These are phyloP conservation scores for Tychaedon coryphoeus DNA, from an alignment of 2,113 vertebrate genomes.

Conservation along the genomic window DNA sequence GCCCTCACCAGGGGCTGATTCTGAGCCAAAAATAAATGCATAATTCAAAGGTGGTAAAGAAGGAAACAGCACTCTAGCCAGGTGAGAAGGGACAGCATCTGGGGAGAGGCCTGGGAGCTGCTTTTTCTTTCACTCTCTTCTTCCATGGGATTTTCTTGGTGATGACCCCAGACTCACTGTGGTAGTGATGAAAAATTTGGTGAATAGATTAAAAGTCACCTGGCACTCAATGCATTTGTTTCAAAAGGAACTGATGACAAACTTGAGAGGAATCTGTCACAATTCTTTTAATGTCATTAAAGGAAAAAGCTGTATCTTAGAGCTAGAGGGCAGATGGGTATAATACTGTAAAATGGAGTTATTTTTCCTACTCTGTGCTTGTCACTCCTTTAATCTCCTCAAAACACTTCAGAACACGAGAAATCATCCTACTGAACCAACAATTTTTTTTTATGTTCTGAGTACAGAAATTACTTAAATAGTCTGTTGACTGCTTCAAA, in stretches of 20 bases:
- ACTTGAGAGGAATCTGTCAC: not conserved
- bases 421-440: not conserved
- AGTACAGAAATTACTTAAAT: not conserved
- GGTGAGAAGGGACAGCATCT: not conserved
- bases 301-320: no score
- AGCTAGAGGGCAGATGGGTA: not conserved
- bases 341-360: not conserved
- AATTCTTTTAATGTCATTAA: not conserved
- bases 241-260: not conserved
- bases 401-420: no score
- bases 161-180: constrained; percentile 21
- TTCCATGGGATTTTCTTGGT: not conserved
- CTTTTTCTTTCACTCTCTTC: not conserved
- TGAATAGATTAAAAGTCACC: not conserved
- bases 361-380: not conserved
- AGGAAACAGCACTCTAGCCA: not conserved
- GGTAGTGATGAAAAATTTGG: constrained; percentile 8
- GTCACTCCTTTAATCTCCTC: not conserved
- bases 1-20: not conserved
- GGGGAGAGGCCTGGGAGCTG: not conserved
- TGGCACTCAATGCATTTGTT: not conserved
- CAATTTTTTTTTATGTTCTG: not conserved
- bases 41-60: not conserved
- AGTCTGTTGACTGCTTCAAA: not conserved
- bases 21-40: not conserved